Evolutionary conservation across 2,888 invertebrate species (phyloP), one percentile per base, ranked within the genome.

Genomic region (Hirtodrosophila alboralis): DNA sequence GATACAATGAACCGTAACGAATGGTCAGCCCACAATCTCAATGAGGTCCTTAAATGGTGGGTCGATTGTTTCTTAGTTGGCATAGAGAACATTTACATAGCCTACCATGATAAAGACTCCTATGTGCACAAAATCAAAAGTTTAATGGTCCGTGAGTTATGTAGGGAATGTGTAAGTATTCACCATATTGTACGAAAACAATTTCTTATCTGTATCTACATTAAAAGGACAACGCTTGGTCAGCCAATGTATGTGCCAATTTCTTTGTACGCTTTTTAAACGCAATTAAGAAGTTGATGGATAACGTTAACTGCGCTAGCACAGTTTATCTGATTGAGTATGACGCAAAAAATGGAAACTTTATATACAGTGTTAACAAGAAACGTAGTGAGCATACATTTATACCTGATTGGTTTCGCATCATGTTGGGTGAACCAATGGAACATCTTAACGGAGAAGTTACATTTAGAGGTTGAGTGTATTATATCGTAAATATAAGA

Each of bases 371-470:
- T 6, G 8, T 27, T 2, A 30, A 10, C 0, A 21, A 36, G 14
- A 60, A 53, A 0, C 51, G 60, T 0, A 83, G 49, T 23, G 34
- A 37, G 4, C 45, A 67, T 16, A 49, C 86, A 1, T 73, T 80
- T 3, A 40, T 85, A 30, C 60, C 66, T 0, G 84, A 80, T 23
- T 85, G 86, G 86, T 85, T 37, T 44, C 44, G 54, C 7, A 6
- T 26, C 4, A 45, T 62, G 41, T 8, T 70, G 23, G 37, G 59
- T 10, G 67, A 72, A 1, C 33, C 16, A 1, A 18, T 27, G 21
- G 30, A 36, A 0, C 58, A 71, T 14, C 7, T 47, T 1, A 26
- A 52, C n/a, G 12, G 9, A 1, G 26, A 47, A 2, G 4, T 36
- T 16, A 6, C 2, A 6, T 37, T 53, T 9, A 2, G 16, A 8